A percentile compares a stretch with the other conserved stretches of the same genome.
These are phyloP conservation scores for Corythaixoides concolor DNA, from an alignment of 2,113 vertebrate genomes.

Conservation along the genomic window DNA sequence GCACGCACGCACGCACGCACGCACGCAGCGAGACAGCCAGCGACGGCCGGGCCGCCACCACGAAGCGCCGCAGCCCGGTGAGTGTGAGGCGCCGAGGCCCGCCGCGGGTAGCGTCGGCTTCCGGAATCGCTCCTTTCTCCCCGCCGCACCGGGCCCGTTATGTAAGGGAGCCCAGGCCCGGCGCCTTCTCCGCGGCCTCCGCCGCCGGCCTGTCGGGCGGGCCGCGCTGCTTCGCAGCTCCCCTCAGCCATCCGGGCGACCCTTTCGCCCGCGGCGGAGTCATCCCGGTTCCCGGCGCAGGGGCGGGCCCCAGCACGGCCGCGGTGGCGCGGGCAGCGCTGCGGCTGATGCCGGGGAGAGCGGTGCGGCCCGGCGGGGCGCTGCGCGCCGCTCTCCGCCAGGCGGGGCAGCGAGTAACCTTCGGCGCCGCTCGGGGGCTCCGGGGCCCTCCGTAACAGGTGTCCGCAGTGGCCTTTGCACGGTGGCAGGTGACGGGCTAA, in stretches of 20 bases:
- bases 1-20: not conserved
- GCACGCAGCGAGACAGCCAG: not conserved
- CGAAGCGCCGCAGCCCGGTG: constrained; percentile 16
- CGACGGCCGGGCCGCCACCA: constrained; percentile 2
- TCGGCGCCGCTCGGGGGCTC: not conserved
- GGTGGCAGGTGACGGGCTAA: not conserved
- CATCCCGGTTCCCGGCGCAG: not conserved
- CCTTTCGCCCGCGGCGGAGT: not conserved
- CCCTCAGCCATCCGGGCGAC: not conserved
- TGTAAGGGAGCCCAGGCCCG: not conserved
- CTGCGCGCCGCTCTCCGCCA: not conserved
- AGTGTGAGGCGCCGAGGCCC: not conserved
- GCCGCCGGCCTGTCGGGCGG: not conserved
- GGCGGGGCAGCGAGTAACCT: not conserved
- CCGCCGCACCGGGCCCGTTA: not conserved
- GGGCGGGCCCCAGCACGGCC: not conserved
- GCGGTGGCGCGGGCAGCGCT: not conserved
- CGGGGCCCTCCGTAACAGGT: not conserved
- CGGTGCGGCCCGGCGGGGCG: not conserved
- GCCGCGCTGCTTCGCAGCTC: not conserved
- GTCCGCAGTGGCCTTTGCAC: fast-evolving
- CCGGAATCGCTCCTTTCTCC: not conserved
- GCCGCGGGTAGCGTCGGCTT: not conserved
- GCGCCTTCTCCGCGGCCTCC: not conserved
- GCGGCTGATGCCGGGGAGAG: not conserved